These are phyloP conservation scores for Micoletzkya japonica DNA, from an alignment of 2,888 invertebrate genomes.

Conservation along the genomic window DNA sequence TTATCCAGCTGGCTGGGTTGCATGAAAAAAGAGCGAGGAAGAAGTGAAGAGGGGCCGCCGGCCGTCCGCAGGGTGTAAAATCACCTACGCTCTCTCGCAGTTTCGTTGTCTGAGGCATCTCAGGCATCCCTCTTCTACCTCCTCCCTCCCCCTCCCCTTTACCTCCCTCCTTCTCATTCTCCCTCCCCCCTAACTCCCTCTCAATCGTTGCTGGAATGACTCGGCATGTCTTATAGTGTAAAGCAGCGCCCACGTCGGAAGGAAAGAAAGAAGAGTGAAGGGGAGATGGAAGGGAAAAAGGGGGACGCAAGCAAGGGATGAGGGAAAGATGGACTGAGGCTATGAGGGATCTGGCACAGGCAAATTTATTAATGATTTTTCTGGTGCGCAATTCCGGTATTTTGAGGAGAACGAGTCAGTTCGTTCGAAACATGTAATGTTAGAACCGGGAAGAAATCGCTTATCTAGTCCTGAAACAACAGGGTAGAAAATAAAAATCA, in stretches of 20 bases:
- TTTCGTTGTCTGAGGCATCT: background rate
- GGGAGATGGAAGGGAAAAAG: background rate
- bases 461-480: too few relatives aligned
- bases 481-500: too few relatives aligned
- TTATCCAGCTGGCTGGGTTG: too few relatives aligned
- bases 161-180: constrained; percentile 17
- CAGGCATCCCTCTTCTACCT: constrained; percentile 10
- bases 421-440: too few relatives aligned
- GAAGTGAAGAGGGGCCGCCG: background rate
- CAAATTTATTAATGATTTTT: background rate
- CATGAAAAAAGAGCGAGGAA: background rate
- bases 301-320: background rate
- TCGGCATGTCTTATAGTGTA: background rate
- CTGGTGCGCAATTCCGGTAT: too few relatives aligned
- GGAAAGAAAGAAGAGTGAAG: background rate
- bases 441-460: too few relatives aligned
- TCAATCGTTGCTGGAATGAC: background rate
- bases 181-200: constrained; percentile 7
- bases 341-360: background rate
- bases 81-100: constrained; percentile 30
- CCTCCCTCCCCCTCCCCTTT: constrained; percentile 16
- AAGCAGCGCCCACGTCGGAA: too few relatives aligned
- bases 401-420: too few relatives aligned
- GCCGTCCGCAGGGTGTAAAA: background rate
- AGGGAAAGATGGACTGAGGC: background rate